A percentile compares a stretch with the other conserved stretches of the same genome.
Evolutionary conservation across 2,797 vertebrate genomes (phyloP).

Genomic region (Natrix natrix): DNA sequence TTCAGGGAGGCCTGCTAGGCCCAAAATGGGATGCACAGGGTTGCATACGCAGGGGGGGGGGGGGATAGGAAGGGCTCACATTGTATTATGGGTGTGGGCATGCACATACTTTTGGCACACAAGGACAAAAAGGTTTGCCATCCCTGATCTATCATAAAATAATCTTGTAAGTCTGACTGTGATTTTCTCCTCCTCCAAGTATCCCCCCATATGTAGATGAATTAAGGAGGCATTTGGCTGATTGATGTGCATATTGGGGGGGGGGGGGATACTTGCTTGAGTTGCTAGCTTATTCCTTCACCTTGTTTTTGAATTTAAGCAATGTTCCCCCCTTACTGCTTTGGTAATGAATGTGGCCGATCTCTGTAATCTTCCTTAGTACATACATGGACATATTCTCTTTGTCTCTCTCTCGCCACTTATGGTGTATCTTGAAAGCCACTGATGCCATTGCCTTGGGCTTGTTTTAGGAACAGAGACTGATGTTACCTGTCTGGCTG

Average conservation of each 20-base stretch:
- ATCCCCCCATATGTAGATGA: background rate
- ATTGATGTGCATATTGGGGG: background rate
- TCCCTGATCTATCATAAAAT: background rate
- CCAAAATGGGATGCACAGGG: too few relatives aligned
- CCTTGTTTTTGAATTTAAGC: background rate
- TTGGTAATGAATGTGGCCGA: background rate
- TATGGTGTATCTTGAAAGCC: constrained; percentile 28
- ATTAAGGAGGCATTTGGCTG: background rate
- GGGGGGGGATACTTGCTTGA: background rate
- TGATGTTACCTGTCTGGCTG: constrained; percentile 41
- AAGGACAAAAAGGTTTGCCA: too few relatives aligned
- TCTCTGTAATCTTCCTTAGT: background rate
- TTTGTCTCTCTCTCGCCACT: background rate
- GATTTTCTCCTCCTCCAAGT: background rate
- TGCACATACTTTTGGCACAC: too few relatives aligned
- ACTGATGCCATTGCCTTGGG: constrained; percentile 32
- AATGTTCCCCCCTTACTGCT: background rate
- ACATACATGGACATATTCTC: constrained; percentile 6
- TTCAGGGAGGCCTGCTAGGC: too few relatives aligned
- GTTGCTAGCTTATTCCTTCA: background rate
- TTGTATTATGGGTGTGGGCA: too few relatives aligned
- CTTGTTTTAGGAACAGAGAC: constrained; percentile 35
- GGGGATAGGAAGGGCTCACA: too few relatives aligned
- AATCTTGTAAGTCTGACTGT: background rate
- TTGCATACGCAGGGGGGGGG: too few relatives aligned